Base-by-base conservation (phyloP, 2,888 invertebrate species). In the Drosophila fulvimacula region DNA sequence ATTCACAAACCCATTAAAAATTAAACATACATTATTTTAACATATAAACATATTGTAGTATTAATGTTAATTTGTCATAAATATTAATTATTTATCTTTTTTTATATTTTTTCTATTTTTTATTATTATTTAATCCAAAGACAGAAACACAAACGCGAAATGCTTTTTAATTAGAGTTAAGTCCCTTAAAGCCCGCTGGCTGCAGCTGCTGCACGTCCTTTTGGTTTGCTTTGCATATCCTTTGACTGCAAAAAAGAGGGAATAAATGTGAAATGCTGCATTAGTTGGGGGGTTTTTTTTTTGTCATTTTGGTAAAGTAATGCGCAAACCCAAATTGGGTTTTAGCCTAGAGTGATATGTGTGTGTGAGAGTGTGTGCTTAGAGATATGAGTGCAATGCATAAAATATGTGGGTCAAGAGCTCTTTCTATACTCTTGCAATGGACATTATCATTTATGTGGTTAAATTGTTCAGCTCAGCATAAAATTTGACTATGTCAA, bases 81-180 rank as follows among this genome's bases (percentile, higher is more conserved):
- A 19, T 5, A 21, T 24, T 6, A 13, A 11, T 11, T 2, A 15
- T 55, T 30, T 32, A 10, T 32, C 27, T 30, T 46, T 15, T 9
- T 51, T 30, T 32, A 10, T 32, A 34, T 30, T 46, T 15, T 9
- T 51, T 7, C 27, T 30, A 30, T 36, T 52, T 27, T 19, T 5
- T 21, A 9, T 4, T 32, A 9, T 9, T 19, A 24, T 56, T 39
- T 34, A 42, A 36, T 61, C 19, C 59, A 42, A 42, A 27, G 46
- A 34, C 44, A 39, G 34, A 21, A 42, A 19, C 49, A 39, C 34
- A 38, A 36, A 62, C 53, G 58, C 55, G 38, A 61, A 59, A 46
- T 59, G 56, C 41, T 63, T 68, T 76, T 76, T 73, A 76, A 75
- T 75, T 76, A 64, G 63, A 55, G 53, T 46, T 15, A 49, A 63